Percentiles rank a stretch among this genome's conserved stretches.
phyloP scores from a whole-genome alignment of 2,113 vertebrate species.

The Lipotes vexillifer region DNA sequence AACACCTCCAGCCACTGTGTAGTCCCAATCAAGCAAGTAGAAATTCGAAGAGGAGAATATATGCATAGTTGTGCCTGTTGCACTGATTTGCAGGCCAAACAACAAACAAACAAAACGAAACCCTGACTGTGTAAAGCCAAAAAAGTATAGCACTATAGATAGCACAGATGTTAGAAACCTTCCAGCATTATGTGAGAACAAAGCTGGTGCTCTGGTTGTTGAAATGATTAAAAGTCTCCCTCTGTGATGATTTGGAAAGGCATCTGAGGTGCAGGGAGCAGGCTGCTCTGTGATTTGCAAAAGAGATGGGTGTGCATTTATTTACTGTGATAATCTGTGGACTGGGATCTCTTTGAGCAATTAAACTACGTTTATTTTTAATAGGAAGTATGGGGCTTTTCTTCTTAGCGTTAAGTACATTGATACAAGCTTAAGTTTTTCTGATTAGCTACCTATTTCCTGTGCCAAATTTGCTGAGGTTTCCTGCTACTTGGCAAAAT shows the following conservation, averaged over 20 bases:
- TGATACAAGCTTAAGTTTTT: background rate
- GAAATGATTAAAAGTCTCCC: slow-evolving; percentile 53
- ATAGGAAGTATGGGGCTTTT: background rate
- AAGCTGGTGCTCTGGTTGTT: slow-evolving; percentile 2
- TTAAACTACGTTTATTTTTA: slow-evolving; percentile 27
- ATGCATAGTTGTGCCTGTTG: background rate
- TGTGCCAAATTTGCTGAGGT: slow-evolving; percentile 1
- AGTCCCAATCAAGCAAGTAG: background rate
- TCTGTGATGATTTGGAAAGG: slow-evolving; percentile 27
- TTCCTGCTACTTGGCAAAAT: slow-evolving; percentile 32
- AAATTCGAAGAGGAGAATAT: background rate
- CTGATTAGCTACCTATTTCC: background rate
- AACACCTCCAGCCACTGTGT: background rate
- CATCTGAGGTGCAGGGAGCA: background rate
- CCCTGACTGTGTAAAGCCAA: background rate
- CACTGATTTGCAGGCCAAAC: background rate
- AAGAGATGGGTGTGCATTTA: background rate
- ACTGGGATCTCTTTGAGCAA: slow-evolving; percentile 17
- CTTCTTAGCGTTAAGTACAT: background rate
- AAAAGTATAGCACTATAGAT: background rate
- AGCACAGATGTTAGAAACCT: slow-evolving; percentile 25
- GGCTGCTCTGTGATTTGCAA: background rate
- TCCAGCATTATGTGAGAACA: background rate
- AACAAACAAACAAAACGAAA: slow-evolving; percentile 15
- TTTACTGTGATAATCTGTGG: slow-evolving; percentile 23